These are phyloP conservation scores for Zaprionus lachaisei DNA, from an alignment of 1,140 invertebrate genomes.

Conservation along the genomic window DNA sequence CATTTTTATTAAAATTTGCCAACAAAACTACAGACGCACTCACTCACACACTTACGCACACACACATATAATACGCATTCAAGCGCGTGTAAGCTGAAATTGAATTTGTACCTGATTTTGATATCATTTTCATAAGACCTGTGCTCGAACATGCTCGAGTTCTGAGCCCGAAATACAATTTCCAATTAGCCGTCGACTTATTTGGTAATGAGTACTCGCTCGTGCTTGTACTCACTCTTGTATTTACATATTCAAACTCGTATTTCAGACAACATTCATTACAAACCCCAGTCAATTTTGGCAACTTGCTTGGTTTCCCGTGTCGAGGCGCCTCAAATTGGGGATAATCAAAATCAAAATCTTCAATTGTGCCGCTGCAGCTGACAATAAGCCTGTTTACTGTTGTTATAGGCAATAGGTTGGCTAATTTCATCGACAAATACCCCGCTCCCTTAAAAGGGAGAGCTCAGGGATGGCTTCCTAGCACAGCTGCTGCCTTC, in stretches of 20 bases:
- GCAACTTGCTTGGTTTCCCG: slow-evolving; percentile 8
- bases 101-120: slow-evolving; percentile 65
- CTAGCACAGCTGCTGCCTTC: slow-evolving; percentile 52
- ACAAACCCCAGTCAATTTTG: not conserved
- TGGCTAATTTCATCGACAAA: slow-evolving; percentile 29
- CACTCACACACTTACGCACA: slow-evolving; percentile 8
- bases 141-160: not conserved
- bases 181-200: slow-evolving; percentile 9
- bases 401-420: slow-evolving; percentile 27
- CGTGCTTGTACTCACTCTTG: not conserved
- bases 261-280: slow-evolving; percentile 6
- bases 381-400: not conserved
- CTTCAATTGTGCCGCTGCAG: not conserved
- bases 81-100: slow-evolving; percentile 43
- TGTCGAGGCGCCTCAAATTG: not conserved
- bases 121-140: slow-evolving; percentile 25
- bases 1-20: slow-evolving; percentile 77
- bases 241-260: not conserved
- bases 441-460: not conserved
- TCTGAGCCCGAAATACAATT: not conserved
- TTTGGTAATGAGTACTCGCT: slow-evolving; percentile 7
- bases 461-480: slow-evolving; percentile 16
- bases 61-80: not conserved
- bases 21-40: slow-evolving; percentile 45
- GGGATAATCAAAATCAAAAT: slow-evolving; percentile 2